Conservation (phyloP, 1,140 invertebrate species). For the Plodia interpunctella region DNA sequence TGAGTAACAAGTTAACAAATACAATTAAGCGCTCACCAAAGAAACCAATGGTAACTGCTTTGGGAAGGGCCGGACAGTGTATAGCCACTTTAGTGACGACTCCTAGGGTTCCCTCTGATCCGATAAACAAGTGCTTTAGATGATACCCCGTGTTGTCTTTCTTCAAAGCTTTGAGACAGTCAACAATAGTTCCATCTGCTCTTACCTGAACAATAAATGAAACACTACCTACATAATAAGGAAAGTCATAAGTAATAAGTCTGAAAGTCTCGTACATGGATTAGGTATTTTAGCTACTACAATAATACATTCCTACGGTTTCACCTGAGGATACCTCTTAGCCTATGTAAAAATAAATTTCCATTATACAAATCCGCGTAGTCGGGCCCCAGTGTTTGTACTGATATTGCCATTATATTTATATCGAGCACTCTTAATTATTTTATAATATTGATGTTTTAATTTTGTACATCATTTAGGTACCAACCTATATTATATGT, state of each 20-base stretch:
- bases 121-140: constrained; percentile 97
- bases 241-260: neutral
- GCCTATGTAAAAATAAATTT: too few relatives aligned
- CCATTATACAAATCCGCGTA: too few relatives aligned
- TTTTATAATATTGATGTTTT: too few relatives aligned
- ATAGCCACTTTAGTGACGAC: constrained; percentile 95
- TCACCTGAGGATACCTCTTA: too few relatives aligned
- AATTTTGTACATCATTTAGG: too few relatives aligned
- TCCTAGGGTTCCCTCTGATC: constrained; percentile 97
- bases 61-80: constrained; percentile 90
- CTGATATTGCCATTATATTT: too few relatives aligned
- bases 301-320: too few relatives aligned
- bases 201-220: constrained; percentile 78
- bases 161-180: constrained; percentile 90
- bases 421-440: too few relatives aligned
- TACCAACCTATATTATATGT: too few relatives aligned
- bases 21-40: constrained; percentile 73
- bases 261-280: too few relatives aligned
- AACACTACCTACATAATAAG: neutral
- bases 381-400: too few relatives aligned
- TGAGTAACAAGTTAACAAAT: neutral
- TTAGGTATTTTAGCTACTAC: too few relatives aligned
- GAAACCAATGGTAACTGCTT: constrained; percentile 89
- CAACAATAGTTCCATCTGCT: constrained; percentile 91
- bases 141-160: constrained; percentile 99